Evolutionary conservation across 2,797 vertebrate species (phyloP).

Genomic region (Saxicola maurus): DNA sequence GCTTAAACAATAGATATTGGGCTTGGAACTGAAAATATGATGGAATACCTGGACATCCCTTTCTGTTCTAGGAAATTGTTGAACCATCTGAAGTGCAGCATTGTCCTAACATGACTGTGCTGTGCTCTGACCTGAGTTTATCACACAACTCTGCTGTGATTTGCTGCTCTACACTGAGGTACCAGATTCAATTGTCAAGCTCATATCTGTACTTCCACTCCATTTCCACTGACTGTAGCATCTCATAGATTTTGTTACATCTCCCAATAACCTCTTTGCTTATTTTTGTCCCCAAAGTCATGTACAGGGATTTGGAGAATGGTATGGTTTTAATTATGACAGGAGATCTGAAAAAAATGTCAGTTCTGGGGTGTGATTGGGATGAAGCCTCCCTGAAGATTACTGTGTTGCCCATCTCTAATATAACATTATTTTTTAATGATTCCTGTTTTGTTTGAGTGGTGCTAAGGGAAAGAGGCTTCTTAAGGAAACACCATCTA

Average conservation of each 20-base stretch:
- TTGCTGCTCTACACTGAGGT: background rate
- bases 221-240: background rate
- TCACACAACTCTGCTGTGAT: background rate
- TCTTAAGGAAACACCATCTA: background rate
- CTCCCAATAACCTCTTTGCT: background rate
- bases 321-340: background rate
- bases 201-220: background rate
- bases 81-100: background rate
- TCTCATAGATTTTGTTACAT: background rate
- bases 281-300: background rate
- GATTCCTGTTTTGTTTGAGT: background rate
- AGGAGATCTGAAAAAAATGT: background rate
- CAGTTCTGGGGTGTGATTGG: background rate
- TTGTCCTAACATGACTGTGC: background rate
- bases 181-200: background rate
- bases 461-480: background rate
- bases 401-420: background rate
- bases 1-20: fast-evolving
- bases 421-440: background rate
- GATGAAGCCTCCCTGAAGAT: background rate
- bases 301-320: background rate
- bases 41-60: background rate
- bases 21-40: background rate
- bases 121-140: too few relatives aligned
- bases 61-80: background rate